Conservation (phyloP, 37 sponge, comb jelly and placozoan species). For the Chondrosia reniformis region DNA sequence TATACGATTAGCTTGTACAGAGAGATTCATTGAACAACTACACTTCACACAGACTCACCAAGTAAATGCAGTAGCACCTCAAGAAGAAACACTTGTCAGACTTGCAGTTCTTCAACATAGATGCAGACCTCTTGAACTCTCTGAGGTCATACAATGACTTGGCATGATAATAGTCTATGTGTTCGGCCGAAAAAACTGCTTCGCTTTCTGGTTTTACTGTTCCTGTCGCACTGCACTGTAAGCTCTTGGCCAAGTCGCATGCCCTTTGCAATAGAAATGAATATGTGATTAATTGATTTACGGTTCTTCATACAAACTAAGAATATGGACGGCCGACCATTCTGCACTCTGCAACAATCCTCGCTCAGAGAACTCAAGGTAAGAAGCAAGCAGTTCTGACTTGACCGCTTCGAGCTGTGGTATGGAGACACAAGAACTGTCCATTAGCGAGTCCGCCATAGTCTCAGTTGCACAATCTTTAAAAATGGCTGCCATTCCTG, state of each 20-base stretch:
- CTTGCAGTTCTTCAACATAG: conserved; percentile 38
- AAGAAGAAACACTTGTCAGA: conserved; percentile 64
- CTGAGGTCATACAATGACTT: conserved; percentile 60
- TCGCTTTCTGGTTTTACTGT: conserved; percentile 17
- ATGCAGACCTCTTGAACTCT: conserved; percentile 64
- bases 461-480: background rate
- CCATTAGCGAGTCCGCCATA: conserved; percentile 19
- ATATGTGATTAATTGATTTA: background rate
- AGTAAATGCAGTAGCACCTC: conserved; percentile 52
- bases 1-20: too few relatives aligned
- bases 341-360: conserved; percentile 59
- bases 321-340: conserved; percentile 33
- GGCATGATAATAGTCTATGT: conserved; percentile 23
- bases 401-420: conserved; percentile 15
- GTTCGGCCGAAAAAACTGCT: conserved; percentile 21
- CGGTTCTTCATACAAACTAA: background rate
- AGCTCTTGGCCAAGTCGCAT: conserved; percentile 60
- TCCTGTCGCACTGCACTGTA: conserved; percentile 8
- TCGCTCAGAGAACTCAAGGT: conserved; percentile 43
- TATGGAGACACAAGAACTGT: background rate
- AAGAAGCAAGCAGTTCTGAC: conserved; percentile 23
- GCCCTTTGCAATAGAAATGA: conserved; percentile 28
- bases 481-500: background rate
- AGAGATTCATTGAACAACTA: too few relatives aligned
- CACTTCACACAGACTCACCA: conserved; percentile 44